Percentiles rank a stretch among this genome's conserved stretches.
These are phyloP conservation scores for Neoascia interrupta DNA, from an alignment of 2,888 invertebrate species.

Conservation along the genomic window DNA sequence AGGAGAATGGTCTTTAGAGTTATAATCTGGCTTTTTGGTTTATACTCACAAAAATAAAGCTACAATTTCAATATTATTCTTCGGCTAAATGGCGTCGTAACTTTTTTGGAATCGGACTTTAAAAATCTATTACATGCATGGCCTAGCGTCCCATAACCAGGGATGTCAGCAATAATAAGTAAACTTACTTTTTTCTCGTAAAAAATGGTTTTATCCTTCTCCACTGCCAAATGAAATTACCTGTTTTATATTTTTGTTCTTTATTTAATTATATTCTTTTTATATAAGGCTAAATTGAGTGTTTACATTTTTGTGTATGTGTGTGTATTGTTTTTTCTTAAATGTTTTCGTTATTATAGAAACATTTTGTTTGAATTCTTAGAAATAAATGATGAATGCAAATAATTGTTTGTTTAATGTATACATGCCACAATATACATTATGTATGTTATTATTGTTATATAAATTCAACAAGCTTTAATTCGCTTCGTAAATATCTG, in stretches of 20 bases:
- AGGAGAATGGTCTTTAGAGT: too few relatives aligned
- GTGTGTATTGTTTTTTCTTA: conserved; percentile 9
- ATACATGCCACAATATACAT: conserved; percentile 30
- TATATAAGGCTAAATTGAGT: conserved; percentile 68
- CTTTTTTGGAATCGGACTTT: neutral
- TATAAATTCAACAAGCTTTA: conserved; percentile 40
- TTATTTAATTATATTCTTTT: conserved; percentile 58
- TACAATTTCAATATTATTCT: too few relatives aligned
- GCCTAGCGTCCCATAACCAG: too few relatives aligned
- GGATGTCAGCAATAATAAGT: too few relatives aligned
- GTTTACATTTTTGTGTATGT: conserved; percentile 43
- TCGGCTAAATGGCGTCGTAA: too few relatives aligned
- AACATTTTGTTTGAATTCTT: conserved; percentile 24
- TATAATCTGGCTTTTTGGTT: too few relatives aligned
- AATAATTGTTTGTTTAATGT: conserved; percentile 19
- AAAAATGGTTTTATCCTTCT: too few relatives aligned
- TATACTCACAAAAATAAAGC: too few relatives aligned
- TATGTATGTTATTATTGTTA: conserved; percentile 9
- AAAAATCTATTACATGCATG: neutral
- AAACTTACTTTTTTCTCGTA: too few relatives aligned
- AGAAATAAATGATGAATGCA: conserved; percentile 29
- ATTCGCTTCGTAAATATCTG: conserved; percentile 17
- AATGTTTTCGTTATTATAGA: conserved; percentile 26
- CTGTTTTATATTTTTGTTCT: conserved; percentile 43
- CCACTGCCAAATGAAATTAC: too few relatives aligned